Base-by-base conservation (phyloP, 2,888 invertebrate genomes). In the Drosophila peninsularis region DNA sequence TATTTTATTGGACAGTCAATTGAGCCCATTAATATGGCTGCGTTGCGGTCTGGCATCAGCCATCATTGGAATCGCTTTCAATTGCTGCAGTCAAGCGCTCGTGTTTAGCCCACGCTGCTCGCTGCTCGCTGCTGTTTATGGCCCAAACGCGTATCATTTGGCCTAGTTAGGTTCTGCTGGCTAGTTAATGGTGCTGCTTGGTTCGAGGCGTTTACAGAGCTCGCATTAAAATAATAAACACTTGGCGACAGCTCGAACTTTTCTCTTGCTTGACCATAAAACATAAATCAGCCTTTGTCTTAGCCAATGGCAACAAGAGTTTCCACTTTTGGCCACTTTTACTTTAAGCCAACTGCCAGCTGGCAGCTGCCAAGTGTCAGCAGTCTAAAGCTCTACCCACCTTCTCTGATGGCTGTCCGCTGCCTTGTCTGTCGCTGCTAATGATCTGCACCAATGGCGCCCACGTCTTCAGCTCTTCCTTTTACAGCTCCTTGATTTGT, bases 161-260 rank as follows among this genome's bases (percentile, higher is more conserved):
- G 76, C 62, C 77, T 64, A 80, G 63, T 80, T 75, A 64, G 62
- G 42, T 74, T 62, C 50, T 55, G 61, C 37, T 32, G 54, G 45
- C 45, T 53, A 32, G 63, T 68, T 76, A 65, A 73, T 65, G 39
- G 55, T 19, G 41, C 19, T 7, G 19, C 34, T 27, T 39, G 24
- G 6, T 24, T 42, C 53, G 47, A 64, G 55, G 69, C 73, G 69
- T 75, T 78, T 64, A 54, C 54, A 68, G 53, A 49, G 55, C 41
- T 54, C 68, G 70, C 77, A 79, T 79, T 88, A 72, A 82, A 88
- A 85, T 77, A 86, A 80, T 83, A 80, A 82, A 83, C 89, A 88
- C 72, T 82, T 69, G 63, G 60, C 78, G 62, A 71, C 81, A 70
- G 78, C 78, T 49, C 47, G 63, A 80, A 47, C 65, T 32, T 62